These are phyloP conservation scores for Menura novaehollandiae DNA, from an alignment of 2,113 vertebrate genomes.

Conservation along the genomic window DNA sequence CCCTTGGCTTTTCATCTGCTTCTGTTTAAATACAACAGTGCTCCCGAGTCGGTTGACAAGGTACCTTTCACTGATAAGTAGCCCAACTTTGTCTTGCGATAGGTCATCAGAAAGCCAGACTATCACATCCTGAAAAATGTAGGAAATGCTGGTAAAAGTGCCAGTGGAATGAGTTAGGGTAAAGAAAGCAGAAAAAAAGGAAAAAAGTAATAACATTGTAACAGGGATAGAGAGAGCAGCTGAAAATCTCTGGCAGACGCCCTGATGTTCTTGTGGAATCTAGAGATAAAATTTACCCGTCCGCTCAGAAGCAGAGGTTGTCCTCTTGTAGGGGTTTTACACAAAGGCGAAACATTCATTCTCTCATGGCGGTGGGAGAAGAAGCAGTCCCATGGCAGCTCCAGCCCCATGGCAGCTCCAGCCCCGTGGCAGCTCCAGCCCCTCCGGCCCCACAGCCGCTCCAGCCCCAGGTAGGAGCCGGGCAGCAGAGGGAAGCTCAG, in stretches of 20 bases:
- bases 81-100: not conserved
- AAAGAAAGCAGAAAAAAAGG: not conserved
- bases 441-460: fast-evolving
- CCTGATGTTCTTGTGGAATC: not conserved
- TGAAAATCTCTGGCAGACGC: not conserved
- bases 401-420: fast-evolving
- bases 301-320: not conserved
- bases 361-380: not conserved
- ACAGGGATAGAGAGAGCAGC: not conserved
- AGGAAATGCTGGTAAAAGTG: slow-evolving; percentile 15
- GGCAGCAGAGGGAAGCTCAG: not conserved
- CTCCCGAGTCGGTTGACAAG: not conserved
- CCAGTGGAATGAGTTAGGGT: not conserved
- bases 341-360: not conserved
- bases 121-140: slow-evolving; percentile 15
- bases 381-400: not conserved
- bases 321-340: not conserved
- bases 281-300: not conserved
- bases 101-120: slow-evolving; percentile 32
- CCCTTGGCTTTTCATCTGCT: slow-evolving; percentile 12
- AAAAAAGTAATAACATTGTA: slow-evolving; percentile 6
- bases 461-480: fast-evolving
- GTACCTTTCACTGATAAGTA: slow-evolving; percentile 58
- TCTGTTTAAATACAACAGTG: slow-evolving; percentile 24
- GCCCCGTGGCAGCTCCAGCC: fast-evolving